A percentile compares a stretch with the other conserved stretches of the same genome.
phyloP scores from a whole-genome alignment of 1,140 invertebrate genomes.

The Drosophila malerkotliana region DNA sequence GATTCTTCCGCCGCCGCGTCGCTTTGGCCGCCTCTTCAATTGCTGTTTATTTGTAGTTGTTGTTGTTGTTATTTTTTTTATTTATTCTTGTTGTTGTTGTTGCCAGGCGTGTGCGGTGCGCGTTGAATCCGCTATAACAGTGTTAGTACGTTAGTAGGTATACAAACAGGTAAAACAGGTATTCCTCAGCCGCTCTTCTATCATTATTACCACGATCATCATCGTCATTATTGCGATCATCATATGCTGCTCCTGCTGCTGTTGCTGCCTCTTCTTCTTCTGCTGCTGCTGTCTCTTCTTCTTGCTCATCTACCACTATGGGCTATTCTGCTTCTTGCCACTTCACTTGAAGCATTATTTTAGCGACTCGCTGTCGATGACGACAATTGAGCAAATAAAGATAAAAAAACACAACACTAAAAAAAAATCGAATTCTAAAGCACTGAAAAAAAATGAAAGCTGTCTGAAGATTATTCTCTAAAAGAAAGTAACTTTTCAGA shows the following conservation, averaged over 20 bases:
- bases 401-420: slow-evolving; percentile 48
- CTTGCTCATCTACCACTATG: slow-evolving; percentile 41
- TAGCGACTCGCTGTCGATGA: slow-evolving; percentile 61
- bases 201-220: slow-evolving; percentile 37
- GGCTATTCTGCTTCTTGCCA: slow-evolving; percentile 43
- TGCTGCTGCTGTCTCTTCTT: slow-evolving; percentile 10
- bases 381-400: slow-evolving; percentile 79
- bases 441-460: slow-evolving; percentile 1
- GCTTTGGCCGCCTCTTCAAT: slow-evolving; percentile 63
- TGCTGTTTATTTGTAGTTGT: slow-evolving; percentile 24
- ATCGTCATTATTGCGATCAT: slow-evolving; percentile 50
- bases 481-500: too few relatives aligned
- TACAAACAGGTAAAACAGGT: slow-evolving; percentile 84
- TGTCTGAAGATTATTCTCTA: too few relatives aligned
- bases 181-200: slow-evolving; percentile 70
- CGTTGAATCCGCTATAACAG: slow-evolving; percentile 83
- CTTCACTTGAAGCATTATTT: slow-evolving; percentile 79
- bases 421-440: slow-evolving; percentile 14
- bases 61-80: slow-evolving; percentile 18
- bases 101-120: slow-evolving; percentile 71
- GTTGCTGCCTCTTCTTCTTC: slow-evolving; percentile 10
- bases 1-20: slow-evolving; percentile 22
- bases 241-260: slow-evolving; percentile 21
- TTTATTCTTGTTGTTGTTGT: slow-evolving; percentile 41
- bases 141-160: slow-evolving; percentile 84